A percentile compares a stretch with the other conserved stretches of the same genome.
Conservation (phyloP, 2,888 invertebrate species). For the Petrolisthes manimaculis region DNA sequence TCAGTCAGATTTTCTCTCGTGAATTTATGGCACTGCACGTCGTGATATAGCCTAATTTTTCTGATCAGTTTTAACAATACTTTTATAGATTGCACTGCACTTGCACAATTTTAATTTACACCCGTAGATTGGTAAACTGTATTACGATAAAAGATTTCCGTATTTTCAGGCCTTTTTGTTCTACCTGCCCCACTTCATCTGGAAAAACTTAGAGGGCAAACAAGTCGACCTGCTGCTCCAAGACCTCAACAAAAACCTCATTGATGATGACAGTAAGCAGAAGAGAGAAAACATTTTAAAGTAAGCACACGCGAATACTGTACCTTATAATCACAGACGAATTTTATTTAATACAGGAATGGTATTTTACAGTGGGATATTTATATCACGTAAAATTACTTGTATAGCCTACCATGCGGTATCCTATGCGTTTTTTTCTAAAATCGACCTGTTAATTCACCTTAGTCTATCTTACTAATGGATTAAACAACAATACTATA, state of each 20-base stretch:
- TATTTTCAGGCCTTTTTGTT: conserved; percentile 58
- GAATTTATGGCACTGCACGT: too few species aligned
- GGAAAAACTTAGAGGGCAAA: conserved; percentile 64
- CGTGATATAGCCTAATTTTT: too few species aligned
- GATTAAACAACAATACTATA: too few species aligned
- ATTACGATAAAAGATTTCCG: too few species aligned
- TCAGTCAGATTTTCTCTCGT: too few species aligned
- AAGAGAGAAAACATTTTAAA: conserved; percentile 61
- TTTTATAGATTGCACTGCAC: too few species aligned
- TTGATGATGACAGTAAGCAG: conserved; percentile 48
- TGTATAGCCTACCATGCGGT: neutral
- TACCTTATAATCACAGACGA: neutral
- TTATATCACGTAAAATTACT: neutral
- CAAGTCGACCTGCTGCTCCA: conserved; percentile 62
- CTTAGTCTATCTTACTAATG: too few species aligned
- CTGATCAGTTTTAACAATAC: too few species aligned
- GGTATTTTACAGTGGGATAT: neutral
- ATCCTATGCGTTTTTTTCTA: too few species aligned
- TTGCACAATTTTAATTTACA: too few species aligned
- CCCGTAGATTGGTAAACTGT: too few species aligned
- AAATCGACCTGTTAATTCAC: too few species aligned
- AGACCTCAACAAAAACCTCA: conserved; percentile 55
- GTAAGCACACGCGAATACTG: conserved; percentile 29
- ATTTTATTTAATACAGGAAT: neutral
- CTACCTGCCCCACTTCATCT: conserved; percentile 65